Evolutionary conservation across 1,140 invertebrate species (phyloP), one percentile per base, ranked within the genome.

Genomic region (Whitmania pigra): DNA sequence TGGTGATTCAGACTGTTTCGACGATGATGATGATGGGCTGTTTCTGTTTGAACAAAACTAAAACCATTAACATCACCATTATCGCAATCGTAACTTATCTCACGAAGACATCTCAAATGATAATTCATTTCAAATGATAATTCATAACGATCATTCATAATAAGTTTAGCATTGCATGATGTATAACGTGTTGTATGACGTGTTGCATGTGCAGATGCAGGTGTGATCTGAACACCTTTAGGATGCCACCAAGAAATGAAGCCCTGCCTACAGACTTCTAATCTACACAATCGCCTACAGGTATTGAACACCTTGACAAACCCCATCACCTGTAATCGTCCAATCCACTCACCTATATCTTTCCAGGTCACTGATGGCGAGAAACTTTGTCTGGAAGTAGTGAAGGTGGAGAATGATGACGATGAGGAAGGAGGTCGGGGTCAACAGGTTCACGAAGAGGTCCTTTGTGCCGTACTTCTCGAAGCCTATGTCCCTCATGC

Each of bases 391-490:
- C 78, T 98, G 94, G 82, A 97, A 97, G 81, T 97, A 97, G 81
- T 97, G 92, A 9, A 97, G 86, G 83, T 98, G 94, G 72, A 98
- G 87, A 25, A 96, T 94, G 0, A 93, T 93, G 53, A 97, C 88
- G 53, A 98, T 93, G 0, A 83, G 75, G 75, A 83, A 83, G 31
- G 77, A 77, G 25, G 80, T 83, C 55, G 82, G 82, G 25, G 81
- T 81, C 55, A 97, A 83, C 13, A 99, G 83, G 75, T 91, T 88
- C 6, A 95, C 86, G 79, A 97, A 95, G 53, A 99, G 82, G 76
- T 90, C 88, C 72, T 90, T 91, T 4, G 89, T 91, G 77, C 89
- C 87, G 80, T 92, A 97, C 13, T 83, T 86, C 79, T 95, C 90
- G 73, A 97, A 83, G 0, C 94, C 94, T 76, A 98, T 90, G 78